Conservation (phyloP, 2,797 vertebrate genomes). For the Acrossocheilus fasciatus region DNA sequence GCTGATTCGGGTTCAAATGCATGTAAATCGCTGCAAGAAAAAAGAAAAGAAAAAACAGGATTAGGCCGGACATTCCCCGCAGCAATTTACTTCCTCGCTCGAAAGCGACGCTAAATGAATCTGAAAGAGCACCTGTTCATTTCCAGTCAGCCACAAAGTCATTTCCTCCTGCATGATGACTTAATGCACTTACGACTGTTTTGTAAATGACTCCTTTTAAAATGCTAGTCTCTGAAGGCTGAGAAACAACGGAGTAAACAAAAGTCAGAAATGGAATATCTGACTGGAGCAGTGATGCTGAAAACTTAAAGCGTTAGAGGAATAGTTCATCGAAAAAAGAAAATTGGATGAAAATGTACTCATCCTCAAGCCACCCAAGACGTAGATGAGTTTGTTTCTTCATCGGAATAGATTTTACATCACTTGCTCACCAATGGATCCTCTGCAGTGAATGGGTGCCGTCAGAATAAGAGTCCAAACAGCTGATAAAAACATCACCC, state of each 20-base stretch:
- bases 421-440: not conserved
- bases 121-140: slow-evolving; percentile 15
- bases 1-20: slow-evolving; percentile 33
- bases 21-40: slow-evolving; percentile 9
- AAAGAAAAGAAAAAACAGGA: not conserved
- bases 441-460: not conserved
- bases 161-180: slow-evolving; percentile 24
- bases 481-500: not conserved
- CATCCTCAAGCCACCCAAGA: not conserved
- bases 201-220: slow-evolving; percentile 12
- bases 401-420: not conserved
- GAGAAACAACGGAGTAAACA: not conserved
- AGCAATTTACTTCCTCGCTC: slow-evolving; percentile 18
- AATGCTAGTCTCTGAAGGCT: not conserved
- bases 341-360: not conserved
- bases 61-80: slow-evolving; percentile 21
- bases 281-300: not conserved
- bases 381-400: not conserved
- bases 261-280: not conserved
- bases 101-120: slow-evolving; percentile 22
- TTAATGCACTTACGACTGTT: slow-evolving; percentile 25
- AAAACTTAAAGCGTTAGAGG: not conserved
- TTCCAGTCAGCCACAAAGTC: slow-evolving; percentile 7
- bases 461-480: not conserved
- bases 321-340: not conserved